A percentile compares a stretch with the other conserved stretches of the same genome.
phyloP scores from a whole-genome alignment of 2,888 invertebrate genomes.

The Synanthedon formicaeformis region DNA sequence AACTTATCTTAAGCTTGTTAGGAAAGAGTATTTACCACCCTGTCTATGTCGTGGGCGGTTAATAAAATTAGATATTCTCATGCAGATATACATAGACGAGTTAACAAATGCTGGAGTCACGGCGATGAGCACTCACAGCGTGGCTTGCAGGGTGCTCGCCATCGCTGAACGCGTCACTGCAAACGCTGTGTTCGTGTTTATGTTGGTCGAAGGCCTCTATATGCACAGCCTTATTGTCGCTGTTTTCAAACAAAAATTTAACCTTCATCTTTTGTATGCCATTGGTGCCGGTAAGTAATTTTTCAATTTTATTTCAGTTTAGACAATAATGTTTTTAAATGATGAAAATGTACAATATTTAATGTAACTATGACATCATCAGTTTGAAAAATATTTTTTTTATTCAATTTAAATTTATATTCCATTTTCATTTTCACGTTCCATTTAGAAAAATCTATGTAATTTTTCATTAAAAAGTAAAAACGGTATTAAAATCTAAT shows the following conservation, averaged over 20 bases:
- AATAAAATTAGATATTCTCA: no score
- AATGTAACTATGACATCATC: background rate
- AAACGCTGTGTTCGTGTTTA: constrained; percentile 75
- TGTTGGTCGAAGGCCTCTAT: constrained; percentile 76
- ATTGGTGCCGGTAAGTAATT: constrained; percentile 46
- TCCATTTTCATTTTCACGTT: no score
- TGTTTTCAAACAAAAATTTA: constrained; percentile 71
- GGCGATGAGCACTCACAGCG: constrained; percentile 59
- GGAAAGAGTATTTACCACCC: no score
- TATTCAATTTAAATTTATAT: no score
- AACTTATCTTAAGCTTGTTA: no score
- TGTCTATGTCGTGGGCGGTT: no score
- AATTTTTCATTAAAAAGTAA: no score
- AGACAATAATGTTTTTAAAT: no score
- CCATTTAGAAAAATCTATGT: no score
- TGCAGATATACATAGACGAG: constrained; percentile 67
- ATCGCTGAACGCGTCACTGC: constrained; percentile 65
- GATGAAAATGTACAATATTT: no score
- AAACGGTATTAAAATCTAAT: no score
- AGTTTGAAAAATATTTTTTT: background rate
- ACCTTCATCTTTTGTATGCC: constrained; percentile 53
- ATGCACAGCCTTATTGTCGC: constrained; percentile 76
- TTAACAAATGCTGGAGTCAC: constrained; percentile 52
- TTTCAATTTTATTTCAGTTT: background rate
- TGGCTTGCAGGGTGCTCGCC: constrained; percentile 67